These are phyloP conservation scores for Natrix natrix DNA, from an alignment of 2,797 vertebrate genomes.

Conservation along the genomic window DNA sequence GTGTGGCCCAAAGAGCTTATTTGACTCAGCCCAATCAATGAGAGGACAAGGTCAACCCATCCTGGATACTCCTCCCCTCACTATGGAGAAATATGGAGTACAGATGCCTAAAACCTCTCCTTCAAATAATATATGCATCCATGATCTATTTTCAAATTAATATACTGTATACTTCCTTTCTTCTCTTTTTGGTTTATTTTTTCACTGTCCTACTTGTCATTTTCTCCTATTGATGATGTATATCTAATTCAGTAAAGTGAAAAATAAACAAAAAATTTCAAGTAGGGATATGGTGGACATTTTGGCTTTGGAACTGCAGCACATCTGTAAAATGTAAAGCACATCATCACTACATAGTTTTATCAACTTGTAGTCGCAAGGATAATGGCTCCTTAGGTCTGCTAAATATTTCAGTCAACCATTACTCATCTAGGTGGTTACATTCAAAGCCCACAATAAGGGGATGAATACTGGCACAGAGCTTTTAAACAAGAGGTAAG, in stretches of 20 bases:
- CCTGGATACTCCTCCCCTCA: no score
- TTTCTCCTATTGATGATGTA: not conserved
- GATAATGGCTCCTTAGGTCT: not conserved
- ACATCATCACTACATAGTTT: not conserved
- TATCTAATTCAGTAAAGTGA: not conserved
- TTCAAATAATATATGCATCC: not conserved
- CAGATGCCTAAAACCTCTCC: not conserved
- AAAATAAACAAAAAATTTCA: not conserved
- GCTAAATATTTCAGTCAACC: not conserved
- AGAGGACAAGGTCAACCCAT: no score
- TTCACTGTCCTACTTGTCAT: not conserved
- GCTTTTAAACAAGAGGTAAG: not conserved
- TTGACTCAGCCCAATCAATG: no score
- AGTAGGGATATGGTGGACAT: not conserved
- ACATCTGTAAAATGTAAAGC: not conserved
- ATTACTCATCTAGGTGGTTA: not conserved
- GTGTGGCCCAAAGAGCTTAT: no score
- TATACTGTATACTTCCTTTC: not conserved
- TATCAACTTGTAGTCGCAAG: not conserved
- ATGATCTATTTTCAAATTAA: not conserved
- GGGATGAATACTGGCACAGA: rapidly evolving
- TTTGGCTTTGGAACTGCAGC: not conserved
- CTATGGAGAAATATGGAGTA: no score
- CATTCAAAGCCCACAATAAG: not conserved
- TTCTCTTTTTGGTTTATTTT: not conserved